phyloP scores from a whole-genome alignment of 2,797 vertebrate species.

The Lateolabrax maculatus region DNA sequence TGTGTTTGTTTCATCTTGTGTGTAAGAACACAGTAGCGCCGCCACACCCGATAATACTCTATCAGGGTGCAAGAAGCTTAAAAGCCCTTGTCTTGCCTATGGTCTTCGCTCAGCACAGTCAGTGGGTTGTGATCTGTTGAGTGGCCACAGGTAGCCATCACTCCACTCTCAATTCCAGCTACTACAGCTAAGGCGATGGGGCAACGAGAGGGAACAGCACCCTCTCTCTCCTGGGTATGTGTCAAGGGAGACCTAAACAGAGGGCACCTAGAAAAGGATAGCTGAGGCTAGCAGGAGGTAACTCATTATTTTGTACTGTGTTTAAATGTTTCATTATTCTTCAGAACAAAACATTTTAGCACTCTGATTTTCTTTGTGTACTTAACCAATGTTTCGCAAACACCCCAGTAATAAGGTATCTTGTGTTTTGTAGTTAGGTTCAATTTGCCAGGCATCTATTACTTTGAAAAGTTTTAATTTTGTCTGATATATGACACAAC shows the following conservation, averaged over 20 bases:
- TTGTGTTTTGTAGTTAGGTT: neutral
- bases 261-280: neutral
- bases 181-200: slow-evolving; percentile 32
- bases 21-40: neutral
- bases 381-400: neutral
- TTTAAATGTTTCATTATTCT: slow-evolving; percentile 18
- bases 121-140: slow-evolving; percentile 41
- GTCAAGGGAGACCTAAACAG: neutral
- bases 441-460: neutral
- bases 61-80: slow-evolving; percentile 1
- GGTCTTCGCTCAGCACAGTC: slow-evolving; percentile 28
- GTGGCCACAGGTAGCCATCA: slow-evolving; percentile 35
- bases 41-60: neutral
- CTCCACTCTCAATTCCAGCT: slow-evolving; percentile 1
- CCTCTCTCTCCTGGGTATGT: slow-evolving; percentile 15
- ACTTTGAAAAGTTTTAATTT: neutral
- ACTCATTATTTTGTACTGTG: slow-evolving; percentile 22
- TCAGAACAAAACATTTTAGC: slow-evolving; percentile 7
- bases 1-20: neutral
- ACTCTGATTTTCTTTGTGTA: neutral
- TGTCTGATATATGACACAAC: neutral
- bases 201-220: slow-evolving; percentile 28
- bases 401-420: neutral
- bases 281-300: neutral
- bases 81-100: slow-evolving; percentile 12